These are phyloP conservation scores for Plecotus auritus DNA, from an alignment of 2,113 vertebrate genomes.

Conservation along the genomic window DNA sequence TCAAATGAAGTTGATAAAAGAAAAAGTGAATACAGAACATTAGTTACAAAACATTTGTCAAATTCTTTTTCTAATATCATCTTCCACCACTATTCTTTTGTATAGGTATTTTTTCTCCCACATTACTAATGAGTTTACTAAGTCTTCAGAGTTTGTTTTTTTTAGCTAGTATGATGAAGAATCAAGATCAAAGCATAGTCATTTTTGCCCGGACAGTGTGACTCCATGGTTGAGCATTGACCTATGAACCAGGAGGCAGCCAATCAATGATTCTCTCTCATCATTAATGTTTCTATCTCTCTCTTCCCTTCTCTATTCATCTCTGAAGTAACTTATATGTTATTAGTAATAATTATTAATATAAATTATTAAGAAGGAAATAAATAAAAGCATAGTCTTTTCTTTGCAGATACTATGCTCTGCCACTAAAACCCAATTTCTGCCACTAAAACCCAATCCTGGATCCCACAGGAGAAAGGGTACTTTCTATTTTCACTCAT, in stretches of 20 bases:
- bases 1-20: background rate
- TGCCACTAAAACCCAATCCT: background rate
- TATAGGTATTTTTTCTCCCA: fast-evolving
- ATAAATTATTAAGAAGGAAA: too few species aligned
- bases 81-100: background rate
- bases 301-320: too few species aligned
- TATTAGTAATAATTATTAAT: too few species aligned
- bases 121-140: background rate
- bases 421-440: background rate
- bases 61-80: background rate
- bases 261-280: too few species aligned
- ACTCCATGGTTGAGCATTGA: too few species aligned
- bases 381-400: background rate
- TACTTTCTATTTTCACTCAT: background rate
- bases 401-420: background rate
- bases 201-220: too few species aligned
- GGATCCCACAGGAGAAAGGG: background rate
- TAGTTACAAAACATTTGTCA: background rate
- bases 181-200: background rate
- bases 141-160: background rate
- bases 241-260: too few species aligned
- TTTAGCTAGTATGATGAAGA: background rate
- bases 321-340: too few species aligned
- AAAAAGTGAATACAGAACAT: background rate
- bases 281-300: too few species aligned